These are phyloP conservation scores for Sarcophaga carnaria DNA, from an alignment of 2,888 invertebrate species.

Conservation along the genomic window DNA sequence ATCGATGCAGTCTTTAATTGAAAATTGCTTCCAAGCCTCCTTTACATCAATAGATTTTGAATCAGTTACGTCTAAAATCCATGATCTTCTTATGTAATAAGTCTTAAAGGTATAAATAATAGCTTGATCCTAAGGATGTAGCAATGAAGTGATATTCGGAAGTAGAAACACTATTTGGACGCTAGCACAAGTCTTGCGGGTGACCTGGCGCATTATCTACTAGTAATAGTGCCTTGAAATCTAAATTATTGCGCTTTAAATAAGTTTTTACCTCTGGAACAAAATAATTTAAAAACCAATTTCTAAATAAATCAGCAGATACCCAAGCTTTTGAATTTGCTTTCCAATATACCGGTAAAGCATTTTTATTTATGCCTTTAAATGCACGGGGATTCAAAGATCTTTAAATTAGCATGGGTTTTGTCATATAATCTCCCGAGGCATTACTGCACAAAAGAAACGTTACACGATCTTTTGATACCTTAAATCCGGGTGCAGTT, in stretches of 20 bases:
- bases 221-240: constrained; percentile 23
- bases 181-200: constrained; percentile 12
- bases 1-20: constrained; percentile 27
- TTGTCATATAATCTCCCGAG: constrained; percentile 8
- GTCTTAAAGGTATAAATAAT: constrained; percentile 40
- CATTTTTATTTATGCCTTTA: constrained; percentile 22
- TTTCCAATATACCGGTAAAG: constrained; percentile 5
- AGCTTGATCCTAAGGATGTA: constrained; percentile 58
- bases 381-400: constrained; percentile 8
- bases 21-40: constrained; percentile 36
- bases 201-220: constrained; percentile 25
- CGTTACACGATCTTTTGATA: not conserved
- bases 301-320: constrained; percentile 1
- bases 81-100: constrained; percentile 22
- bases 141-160: constrained; percentile 11
- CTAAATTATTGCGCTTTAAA: constrained; percentile 28
- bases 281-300: constrained; percentile 29
- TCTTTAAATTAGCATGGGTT: not conserved
- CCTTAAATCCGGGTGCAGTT: constrained; percentile 11
- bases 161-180: constrained; percentile 21
- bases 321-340: constrained; percentile 23
- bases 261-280: constrained; percentile 3
- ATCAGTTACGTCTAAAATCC: constrained; percentile 24
- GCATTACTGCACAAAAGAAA: constrained; percentile 13
- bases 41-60: constrained; percentile 36